A percentile compares a stretch with the other conserved stretches of the same genome.
These are phyloP conservation scores for Caerostris darwini DNA, from an alignment of 1,140 invertebrate genomes.

Conservation along the genomic window DNA sequence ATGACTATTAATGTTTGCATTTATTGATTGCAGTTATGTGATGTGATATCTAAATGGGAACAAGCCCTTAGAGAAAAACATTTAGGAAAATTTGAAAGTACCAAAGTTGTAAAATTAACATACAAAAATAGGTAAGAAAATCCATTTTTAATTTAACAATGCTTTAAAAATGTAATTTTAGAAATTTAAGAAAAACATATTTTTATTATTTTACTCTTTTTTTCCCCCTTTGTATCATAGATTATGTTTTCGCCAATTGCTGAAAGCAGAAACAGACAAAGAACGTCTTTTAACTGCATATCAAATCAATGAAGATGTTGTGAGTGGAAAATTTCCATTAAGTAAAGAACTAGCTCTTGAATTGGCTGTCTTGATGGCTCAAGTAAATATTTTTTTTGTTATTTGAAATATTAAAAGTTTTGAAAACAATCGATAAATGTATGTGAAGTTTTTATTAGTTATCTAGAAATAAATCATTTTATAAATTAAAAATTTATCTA, in stretches of 20 bases:
- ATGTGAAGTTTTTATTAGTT: no score
- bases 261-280: constrained; percentile 94
- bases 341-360: constrained; percentile 94
- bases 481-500: no score
- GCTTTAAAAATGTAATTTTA: no score
- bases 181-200: no score
- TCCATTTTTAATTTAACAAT: neutral
- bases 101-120: constrained; percentile 93
- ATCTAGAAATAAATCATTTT: no score
- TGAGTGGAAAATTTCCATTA: constrained; percentile 90
- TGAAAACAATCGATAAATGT: no score
- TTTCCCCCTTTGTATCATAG: neutral
- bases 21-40: constrained; percentile 88
- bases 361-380: constrained; percentile 95
- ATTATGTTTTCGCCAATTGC: constrained; percentile 80
- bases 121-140: constrained; percentile 88
- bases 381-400: constrained; percentile 83
- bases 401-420: no score
- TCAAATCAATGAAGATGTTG: constrained; percentile 94
- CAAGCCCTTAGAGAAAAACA: constrained; percentile 94
- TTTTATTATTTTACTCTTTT: neutral
- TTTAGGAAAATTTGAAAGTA: constrained; percentile 96
- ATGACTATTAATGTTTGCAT: no score
- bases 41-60: constrained; percentile 98
- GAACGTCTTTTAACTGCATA: constrained; percentile 94